These are phyloP conservation scores for Drosophila micromelanica DNA, from an alignment of 1,140 invertebrate species.

Conservation along the genomic window DNA sequence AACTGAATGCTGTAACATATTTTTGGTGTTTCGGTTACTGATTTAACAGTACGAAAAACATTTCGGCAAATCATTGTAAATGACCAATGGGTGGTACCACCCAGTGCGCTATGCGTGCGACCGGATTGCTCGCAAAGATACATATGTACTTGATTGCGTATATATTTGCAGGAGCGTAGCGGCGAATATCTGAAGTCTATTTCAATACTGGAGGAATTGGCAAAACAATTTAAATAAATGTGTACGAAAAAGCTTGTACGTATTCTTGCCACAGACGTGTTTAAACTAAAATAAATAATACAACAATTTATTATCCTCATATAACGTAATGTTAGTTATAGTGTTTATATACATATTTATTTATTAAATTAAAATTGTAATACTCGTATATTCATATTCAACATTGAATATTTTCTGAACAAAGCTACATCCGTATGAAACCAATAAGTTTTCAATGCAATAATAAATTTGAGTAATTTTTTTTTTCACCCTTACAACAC, in stretches of 20 bases:
- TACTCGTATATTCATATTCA: not conserved
- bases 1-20: conserved; percentile 34
- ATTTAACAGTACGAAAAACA: conserved; percentile 37
- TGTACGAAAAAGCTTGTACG: not conserved
- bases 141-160: not conserved
- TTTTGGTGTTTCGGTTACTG: conserved; percentile 26
- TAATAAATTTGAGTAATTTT: conserved; percentile 8
- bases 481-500: not conserved
- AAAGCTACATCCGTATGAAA: conserved; percentile 9
- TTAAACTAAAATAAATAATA: not conserved
- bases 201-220: not conserved
- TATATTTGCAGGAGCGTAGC: conserved; percentile 19
- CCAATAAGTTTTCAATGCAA: conserved; percentile 14
- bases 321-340: conserved; percentile 1
- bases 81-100: conserved; percentile 16
- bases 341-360: too few relatives aligned
- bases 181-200: not conserved
- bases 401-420: conserved; percentile 12
- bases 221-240: not conserved
- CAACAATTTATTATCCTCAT: too few relatives aligned
- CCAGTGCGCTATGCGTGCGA: conserved; percentile 1
- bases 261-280: not conserved
- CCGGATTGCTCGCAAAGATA: conserved; percentile 12
- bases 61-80: conserved; percentile 38
- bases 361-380: too few relatives aligned